A percentile compares a stretch with the other conserved stretches of the same genome.
These are phyloP conservation scores for Limnephilus marmoratus DNA, from an alignment of 2,888 invertebrate genomes.

Conservation along the genomic window DNA sequence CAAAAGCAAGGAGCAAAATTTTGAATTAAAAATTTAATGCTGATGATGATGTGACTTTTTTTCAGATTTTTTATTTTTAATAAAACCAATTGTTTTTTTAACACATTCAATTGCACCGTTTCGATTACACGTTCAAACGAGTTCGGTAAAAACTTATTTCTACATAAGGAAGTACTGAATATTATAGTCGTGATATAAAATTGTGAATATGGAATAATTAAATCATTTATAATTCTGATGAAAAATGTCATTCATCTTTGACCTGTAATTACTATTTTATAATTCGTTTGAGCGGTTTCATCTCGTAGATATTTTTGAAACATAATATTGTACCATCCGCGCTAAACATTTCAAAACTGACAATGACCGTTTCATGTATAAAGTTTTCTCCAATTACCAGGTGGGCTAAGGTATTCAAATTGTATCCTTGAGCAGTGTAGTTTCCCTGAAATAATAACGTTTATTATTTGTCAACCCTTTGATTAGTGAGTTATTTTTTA, in stretches of 20 bases:
- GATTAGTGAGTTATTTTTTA: too few relatives aligned
- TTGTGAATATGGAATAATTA: neutral
- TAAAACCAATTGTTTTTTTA: too few relatives aligned
- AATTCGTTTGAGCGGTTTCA: neutral
- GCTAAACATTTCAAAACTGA: neutral
- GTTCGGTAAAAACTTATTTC: neutral
- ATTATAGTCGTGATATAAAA: neutral
- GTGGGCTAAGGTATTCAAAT: constrained; percentile 11
- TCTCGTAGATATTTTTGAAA: neutral
- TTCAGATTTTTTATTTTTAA: too few relatives aligned
- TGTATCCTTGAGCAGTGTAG: neutral
- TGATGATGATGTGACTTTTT: too few relatives aligned
- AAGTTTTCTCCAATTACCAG: constrained; percentile 2
- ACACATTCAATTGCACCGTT: neutral
- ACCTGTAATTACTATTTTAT: neutral
- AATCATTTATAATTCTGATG: neutral
- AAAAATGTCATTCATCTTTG: neutral
- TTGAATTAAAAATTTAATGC: too few relatives aligned
- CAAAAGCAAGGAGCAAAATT: too few relatives aligned
- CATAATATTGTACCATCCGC: constrained; percentile 2
- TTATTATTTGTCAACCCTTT: neutral
- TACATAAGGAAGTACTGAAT: neutral
- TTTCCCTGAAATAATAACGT: constrained; percentile 21
- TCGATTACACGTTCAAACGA: neutral
- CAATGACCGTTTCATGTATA: neutral